Conservation (phyloP, 1,140 invertebrate species). For the Drosophila subpulchrella region DNA sequence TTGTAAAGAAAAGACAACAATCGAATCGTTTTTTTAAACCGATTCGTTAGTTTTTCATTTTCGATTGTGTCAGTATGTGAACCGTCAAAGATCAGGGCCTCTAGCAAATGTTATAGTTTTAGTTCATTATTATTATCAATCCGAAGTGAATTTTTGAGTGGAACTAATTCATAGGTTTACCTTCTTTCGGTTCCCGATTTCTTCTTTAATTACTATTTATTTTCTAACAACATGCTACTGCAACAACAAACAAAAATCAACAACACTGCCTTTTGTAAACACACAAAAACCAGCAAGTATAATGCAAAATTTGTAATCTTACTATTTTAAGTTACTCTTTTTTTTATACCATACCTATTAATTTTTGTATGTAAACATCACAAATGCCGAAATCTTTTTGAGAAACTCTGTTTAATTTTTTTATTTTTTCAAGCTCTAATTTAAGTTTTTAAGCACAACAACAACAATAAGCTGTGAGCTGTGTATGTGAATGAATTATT, state of each 20-base stretch:
- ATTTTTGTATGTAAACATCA: slow-evolving; percentile 48
- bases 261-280: slow-evolving; percentile 75
- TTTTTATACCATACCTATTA: slow-evolving; percentile 28
- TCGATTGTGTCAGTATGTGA: slow-evolving; percentile 42
- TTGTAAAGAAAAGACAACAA: slow-evolving; percentile 40
- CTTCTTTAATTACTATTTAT: slow-evolving; percentile 32
- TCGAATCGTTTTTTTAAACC: slow-evolving; percentile 19
- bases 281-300: slow-evolving; percentile 49
- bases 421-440: slow-evolving; percentile 25
- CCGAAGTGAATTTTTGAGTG: slow-evolving; percentile 14
- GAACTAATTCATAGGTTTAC: slow-evolving; percentile 12
- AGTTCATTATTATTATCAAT: slow-evolving; percentile 39
- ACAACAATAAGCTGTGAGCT: slow-evolving; percentile 69
- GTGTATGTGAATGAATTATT: slow-evolving; percentile 71
- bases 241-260: slow-evolving; percentile 60
- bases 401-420: slow-evolving; percentile 16
- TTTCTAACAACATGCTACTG: slow-evolving; percentile 40
- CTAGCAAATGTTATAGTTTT: slow-evolving; percentile 71
- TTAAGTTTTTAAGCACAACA: slow-evolving; percentile 23
- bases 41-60: slow-evolving; percentile 24
- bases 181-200: slow-evolving; percentile 4
- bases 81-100: slow-evolving; percentile 59
- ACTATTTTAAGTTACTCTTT: slow-evolving; percentile 38
- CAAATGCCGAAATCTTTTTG: slow-evolving; percentile 40
- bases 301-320: slow-evolving; percentile 26